Evolutionary conservation across 2,888 invertebrate genomes (phyloP), one percentile per base, ranked within the genome.

Genomic region (Morpho deidamia): DNA sequence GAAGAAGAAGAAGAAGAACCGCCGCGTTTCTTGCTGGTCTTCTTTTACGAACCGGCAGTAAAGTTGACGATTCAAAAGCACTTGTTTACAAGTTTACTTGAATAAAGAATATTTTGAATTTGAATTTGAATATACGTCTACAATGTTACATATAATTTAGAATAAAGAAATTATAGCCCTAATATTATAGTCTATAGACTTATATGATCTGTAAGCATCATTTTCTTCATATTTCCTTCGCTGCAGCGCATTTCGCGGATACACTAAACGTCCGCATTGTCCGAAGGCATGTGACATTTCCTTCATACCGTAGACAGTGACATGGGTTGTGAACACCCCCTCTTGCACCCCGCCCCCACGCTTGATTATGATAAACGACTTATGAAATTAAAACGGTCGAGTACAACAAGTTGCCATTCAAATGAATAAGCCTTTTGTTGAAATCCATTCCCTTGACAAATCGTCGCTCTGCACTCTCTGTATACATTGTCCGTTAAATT

Each of bases 321-420:
- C 85, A 83, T 76, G 88, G 89, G 88, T 89, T 74, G 71, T 64
- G 67, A 66, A 69, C 69, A 65, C 14, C 49, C 45, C 48, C 10
- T 2, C 44, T 11, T n/a, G 11, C 32, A 11, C 33, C 48, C 65
- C 68, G 58, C 67, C 71, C 67, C 60, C 66, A 64, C 66, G 78
- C 80, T 83, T 88, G 89, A 89, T 89, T 87, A 89, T 89, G 89
- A 89, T 86, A 84, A 88, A 89, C 81, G 88, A 89, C 88, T 87
- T 86, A 88, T 87, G 83, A 88, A 88, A 89, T 89, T 89, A 89
- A 89, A 89, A 88, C 87, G 84, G 83, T 78, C 81, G 72, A 70
- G 76, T 78, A 85, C 86, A 84, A 85, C 86, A 86, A 87, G 83
- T 86, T 81, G 80, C 85, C 77, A 85, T 87, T 88, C 81, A 86